Base-by-base conservation (phyloP, 2,888 invertebrate species). In the Dromius quadrimaculatus region DNA sequence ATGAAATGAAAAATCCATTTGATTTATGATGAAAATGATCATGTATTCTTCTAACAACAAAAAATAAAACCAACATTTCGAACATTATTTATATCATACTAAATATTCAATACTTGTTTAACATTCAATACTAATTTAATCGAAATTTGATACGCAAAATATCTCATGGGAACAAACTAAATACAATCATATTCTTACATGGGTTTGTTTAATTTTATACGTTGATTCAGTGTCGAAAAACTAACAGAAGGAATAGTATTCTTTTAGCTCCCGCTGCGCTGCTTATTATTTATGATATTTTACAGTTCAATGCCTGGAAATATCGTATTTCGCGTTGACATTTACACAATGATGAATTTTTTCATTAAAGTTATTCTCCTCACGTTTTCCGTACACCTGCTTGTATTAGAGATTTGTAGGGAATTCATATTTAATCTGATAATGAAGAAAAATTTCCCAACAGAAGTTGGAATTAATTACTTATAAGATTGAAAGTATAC, bases 241-340 rank as follows among this genome's bases (percentile, higher is more conserved):
- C 17, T 38, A 34, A 47, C 45, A 50, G 43, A 45, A 65, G 65
- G 34, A 36, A 59, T 11, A 34, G 32, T 6, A 32, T 32, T 32
- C 19, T 11, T 19, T 5, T 19, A 19, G 19, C 43, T 45, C 68
- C 68, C 54, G 57, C 45, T 32, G 68, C 8, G 32, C 8, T 6
- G 22, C 32, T 59, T 59, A 68, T 68, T 68, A 68, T 68, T 68
- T 57, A 68, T 68, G 17, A 59, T 59, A 59, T 59, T 41, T 57
- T 38, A 32, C 68, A 45, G 59, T 59, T 59, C 68, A 50, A 43
- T 43, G 59, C 68, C 59, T 59, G 41, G 19, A 50, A 68, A 59
- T 59, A 68, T 68, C 68, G 45, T 59, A 59, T 68, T 68, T 68
- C 68, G 68, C 68, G 68, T 59, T 68, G 68, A 68, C 68, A 68